A percentile compares a stretch with the other conserved stretches of the same genome.
Conservation (phyloP, 2,113 vertebrate species). For the Vireo altiloquus region DNA sequence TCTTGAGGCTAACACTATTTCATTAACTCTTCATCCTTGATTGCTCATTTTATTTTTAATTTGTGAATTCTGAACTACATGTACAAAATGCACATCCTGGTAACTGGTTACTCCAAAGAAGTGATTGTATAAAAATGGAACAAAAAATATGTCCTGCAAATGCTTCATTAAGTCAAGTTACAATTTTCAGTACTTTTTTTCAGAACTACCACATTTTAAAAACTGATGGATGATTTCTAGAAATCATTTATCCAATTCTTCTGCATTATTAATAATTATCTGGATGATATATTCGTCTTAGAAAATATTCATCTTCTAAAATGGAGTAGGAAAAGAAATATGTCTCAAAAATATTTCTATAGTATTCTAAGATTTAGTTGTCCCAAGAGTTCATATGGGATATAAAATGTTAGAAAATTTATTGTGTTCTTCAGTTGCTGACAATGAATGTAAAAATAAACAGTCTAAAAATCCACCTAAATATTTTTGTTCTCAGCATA, state of each 20-base stretch:
- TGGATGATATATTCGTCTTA: neutral
- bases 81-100: slow-evolving; percentile 13
- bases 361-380: slow-evolving; percentile 30
- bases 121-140: neutral
- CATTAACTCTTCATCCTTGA: neutral
- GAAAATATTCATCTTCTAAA: slow-evolving; percentile 50
- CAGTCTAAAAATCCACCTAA: neutral
- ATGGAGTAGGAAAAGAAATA: slow-evolving; percentile 4
- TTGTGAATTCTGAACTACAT: neutral
- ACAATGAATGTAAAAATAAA: slow-evolving; percentile 29
- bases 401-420: slow-evolving; percentile 45
- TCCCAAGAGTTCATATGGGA: neutral
- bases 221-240: slow-evolving; percentile 1
- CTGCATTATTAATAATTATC: slow-evolving; percentile 23
- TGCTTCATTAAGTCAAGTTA: slow-evolving; percentile 54
- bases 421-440: slow-evolving; percentile 18
- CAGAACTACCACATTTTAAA: slow-evolving; percentile 31
- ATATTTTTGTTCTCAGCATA: neutral
- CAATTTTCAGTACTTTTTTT: slow-evolving; percentile 37
- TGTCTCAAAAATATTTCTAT: slow-evolving; percentile 24
- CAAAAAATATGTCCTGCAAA: neutral
- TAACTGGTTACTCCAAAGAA: slow-evolving; percentile 10
- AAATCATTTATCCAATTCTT: slow-evolving; percentile 22
- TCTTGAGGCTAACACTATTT: neutral
- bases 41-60: neutral